Conservation (phyloP, 2,888 invertebrate genomes). For the Zele albiditarsus region DNA sequence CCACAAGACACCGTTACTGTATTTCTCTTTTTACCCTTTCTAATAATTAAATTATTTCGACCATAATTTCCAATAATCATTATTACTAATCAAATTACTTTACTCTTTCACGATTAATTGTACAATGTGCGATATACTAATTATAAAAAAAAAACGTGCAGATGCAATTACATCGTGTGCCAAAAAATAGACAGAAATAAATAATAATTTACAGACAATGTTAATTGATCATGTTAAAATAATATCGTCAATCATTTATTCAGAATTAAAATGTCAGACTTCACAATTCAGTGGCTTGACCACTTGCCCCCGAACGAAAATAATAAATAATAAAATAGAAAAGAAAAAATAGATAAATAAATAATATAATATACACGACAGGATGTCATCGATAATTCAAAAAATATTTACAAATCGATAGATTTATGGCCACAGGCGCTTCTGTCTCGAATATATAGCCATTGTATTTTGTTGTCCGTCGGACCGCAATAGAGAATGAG, state of each 20-base stretch:
- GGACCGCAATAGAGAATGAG: slow-evolving; percentile 18
- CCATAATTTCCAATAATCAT: slow-evolving; percentile 10
- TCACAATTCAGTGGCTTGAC: neutral
- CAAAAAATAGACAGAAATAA: neutral
- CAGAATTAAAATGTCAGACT: neutral
- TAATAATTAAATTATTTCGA: slow-evolving; percentile 27
- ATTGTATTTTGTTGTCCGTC: slow-evolving; percentile 33
- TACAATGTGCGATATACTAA: neutral
- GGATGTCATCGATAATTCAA: slow-evolving; percentile 30
- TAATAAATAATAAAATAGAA: slow-evolving; percentile 32
- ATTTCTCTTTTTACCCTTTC: slow-evolving; percentile 42
- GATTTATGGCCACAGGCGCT: slow-evolving; percentile 11
- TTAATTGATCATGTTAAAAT: neutral
- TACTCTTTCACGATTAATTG: neutral
- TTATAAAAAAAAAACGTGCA: slow-evolving; percentile 23
- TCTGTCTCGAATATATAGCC: neutral
- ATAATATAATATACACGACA: slow-evolving; percentile 17
- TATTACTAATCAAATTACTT: slow-evolving; percentile 20
- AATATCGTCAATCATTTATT: slow-evolving; percentile 4
- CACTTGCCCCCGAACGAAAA: neutral
- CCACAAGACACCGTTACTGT: slow-evolving; percentile 27
- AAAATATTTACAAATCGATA: slow-evolving; percentile 38
- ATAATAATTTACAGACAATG: neutral
- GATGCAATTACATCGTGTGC: slow-evolving; percentile 22
- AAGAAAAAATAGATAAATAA: slow-evolving; percentile 26